Evolutionary conservation across 35 echinoderm and acorn worm genomes (phyloP).

Genomic region (Heliocidaris tuberculata): DNA sequence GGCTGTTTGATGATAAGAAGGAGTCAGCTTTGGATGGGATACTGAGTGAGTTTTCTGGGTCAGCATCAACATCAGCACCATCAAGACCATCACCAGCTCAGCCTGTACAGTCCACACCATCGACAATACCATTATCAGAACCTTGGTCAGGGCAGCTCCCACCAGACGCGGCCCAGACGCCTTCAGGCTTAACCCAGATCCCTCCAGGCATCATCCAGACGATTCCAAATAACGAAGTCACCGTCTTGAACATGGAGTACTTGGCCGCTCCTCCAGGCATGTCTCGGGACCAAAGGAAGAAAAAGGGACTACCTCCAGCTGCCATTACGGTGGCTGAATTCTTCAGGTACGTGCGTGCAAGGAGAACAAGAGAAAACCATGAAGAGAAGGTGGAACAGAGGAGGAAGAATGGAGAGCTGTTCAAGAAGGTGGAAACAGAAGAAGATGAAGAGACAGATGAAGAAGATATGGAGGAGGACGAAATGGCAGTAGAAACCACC

Average conservation of each 20-base stretch:
- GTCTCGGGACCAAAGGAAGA: not conserved
- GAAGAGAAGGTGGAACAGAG: not conserved
- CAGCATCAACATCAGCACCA: slow-evolving; percentile 15
- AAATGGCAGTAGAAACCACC: not conserved
- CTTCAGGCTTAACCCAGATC: not conserved
- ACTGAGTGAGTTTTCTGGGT: not conserved
- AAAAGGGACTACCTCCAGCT: not conserved
- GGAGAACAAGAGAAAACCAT: not conserved
- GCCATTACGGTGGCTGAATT: not conserved
- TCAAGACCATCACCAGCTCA: slow-evolving; percentile 15
- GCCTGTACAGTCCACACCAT: not conserved
- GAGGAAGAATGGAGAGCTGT: not conserved
- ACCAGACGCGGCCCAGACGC: not conserved
- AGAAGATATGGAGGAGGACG: not conserved
- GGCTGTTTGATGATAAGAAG: not conserved
- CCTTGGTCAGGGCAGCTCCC: not conserved
- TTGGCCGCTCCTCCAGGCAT: not conserved
- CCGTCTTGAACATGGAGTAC: not conserved
- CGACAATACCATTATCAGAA: not conserved
- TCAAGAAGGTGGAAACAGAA: not conserved
- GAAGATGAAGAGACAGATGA: not conserved
- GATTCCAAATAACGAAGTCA: not conserved
- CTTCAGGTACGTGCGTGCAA: not conserved
- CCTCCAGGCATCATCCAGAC: not conserved
- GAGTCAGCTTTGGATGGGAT: not conserved